These are phyloP conservation scores for Orchesella cincta DNA, from an alignment of 1,140 invertebrate species.

Conservation along the genomic window DNA sequence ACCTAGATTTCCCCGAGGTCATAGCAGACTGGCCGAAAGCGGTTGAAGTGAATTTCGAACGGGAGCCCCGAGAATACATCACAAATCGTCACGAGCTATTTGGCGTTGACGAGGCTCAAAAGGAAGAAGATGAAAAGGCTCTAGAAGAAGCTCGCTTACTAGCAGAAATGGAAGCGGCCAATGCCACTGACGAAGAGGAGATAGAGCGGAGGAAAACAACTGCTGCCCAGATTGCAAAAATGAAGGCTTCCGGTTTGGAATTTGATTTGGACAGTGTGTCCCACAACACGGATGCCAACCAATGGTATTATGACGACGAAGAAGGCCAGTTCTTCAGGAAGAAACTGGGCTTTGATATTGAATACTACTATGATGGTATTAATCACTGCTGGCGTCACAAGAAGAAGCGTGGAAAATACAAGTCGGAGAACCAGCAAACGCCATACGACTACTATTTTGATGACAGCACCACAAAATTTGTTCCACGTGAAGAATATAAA, in stretches of 20 bases:
- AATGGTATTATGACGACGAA: conserved; percentile 35
- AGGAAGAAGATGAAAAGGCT: neutral
- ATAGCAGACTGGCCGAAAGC: conserved; percentile 26
- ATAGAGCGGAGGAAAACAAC: neutral
- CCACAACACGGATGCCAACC: neutral
- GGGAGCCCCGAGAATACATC: neutral
- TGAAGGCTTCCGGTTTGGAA: neutral
- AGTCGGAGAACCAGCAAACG: conserved; percentile 4
- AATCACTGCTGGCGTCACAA: conserved; percentile 23
- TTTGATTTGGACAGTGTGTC: neutral
- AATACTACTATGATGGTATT: conserved; percentile 10
- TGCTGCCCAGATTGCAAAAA: neutral
- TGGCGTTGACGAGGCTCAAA: neutral
- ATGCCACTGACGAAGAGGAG: neutral
- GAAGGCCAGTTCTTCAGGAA: conserved; percentile 23
- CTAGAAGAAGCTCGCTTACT: neutral
- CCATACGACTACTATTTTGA: conserved; percentile 17
- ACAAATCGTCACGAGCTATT: neutral
- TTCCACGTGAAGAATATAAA: neutral
- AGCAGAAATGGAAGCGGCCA: no score
- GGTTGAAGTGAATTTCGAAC: conserved; percentile 9
- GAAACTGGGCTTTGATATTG: conserved; percentile 16
- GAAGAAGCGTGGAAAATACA: neutral
- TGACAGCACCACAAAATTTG: neutral
- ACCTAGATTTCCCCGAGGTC: conserved; percentile 32